phyloP scores from a whole-genome alignment of 2,797 vertebrate species.

The Heliangelus exortis region DNA sequence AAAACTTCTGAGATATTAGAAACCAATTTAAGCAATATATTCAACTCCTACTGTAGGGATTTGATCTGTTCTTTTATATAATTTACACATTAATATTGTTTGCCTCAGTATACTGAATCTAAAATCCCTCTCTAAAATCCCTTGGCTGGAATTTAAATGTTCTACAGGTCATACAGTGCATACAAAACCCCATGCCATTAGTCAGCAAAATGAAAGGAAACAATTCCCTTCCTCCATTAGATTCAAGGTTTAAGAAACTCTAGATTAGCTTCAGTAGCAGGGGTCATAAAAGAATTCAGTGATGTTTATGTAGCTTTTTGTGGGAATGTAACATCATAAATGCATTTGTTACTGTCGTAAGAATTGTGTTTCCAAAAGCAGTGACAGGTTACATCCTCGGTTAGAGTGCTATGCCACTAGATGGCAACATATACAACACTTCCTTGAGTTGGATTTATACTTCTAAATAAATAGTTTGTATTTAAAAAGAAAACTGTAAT shows the following conservation, averaged over 20 bases:
- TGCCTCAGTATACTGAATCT: neutral
- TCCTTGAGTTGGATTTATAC: neutral
- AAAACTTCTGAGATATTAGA: neutral
- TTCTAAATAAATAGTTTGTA: neutral
- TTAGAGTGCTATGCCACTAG: conserved; percentile 1
- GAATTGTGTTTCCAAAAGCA: neutral
- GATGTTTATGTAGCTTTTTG: neutral
- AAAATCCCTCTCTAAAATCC: neutral
- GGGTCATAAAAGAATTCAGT: neutral
- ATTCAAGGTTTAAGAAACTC: neutral
- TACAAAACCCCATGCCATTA: neutral
- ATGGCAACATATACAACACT: conserved; percentile 18
- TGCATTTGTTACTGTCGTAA: neutral
- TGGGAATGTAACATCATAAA: neutral
- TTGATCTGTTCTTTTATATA: neutral
- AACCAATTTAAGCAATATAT: neutral
- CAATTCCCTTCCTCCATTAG: neutral
- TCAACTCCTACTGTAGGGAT: neutral
- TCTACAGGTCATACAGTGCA: neutral
- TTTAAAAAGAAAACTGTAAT: neutral
- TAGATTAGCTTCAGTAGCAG: neutral
- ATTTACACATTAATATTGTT: neutral
- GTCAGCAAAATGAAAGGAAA: neutral
- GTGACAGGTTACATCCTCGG: neutral
- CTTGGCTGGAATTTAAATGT: neutral